Evolutionary conservation across 2,797 vertebrate genomes (phyloP), one percentile per base, ranked within the genome.

Genomic region (Thunnus albacares): DNA sequence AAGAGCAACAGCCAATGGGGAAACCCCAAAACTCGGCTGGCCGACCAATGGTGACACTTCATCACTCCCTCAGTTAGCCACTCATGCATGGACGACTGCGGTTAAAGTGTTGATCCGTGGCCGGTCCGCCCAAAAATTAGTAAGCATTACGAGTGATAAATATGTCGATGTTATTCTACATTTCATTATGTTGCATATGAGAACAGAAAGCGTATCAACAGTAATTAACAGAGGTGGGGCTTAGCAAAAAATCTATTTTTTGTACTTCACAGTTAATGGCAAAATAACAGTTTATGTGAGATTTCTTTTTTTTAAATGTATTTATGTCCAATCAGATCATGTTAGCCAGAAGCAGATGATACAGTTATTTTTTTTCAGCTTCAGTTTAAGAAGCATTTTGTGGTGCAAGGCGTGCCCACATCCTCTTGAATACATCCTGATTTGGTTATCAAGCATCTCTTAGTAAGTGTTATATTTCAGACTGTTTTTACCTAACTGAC

Each of bases 401-500:
- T 17, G 59, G 30, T 62, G 1, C n/a, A 65, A 51, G 58, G 13
- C 9, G 3, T 18, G 22, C 47, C 68, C 60, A 66, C 80, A 82
- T 75, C 79, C 71, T 74, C 56, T 64, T 20, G 5, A 79, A 56
- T 9, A 58, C 6, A 33, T 33, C 30, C 30, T 33, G 1, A 82
- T 51, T 72, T 55, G 53, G 53, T 41, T 62, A 75, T 28, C 30
- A 43, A 71, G 13, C 38, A 43, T 28, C 49, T 70, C 57, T 22
- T 43, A 49, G 20, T 18, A 59, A 53, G 56, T 75, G 49, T 51
- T 12, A 24, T 0, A 75, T 61, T 75, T 76, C 24, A 24, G 24
- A 24, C 24, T 24, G 24, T 24, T 24, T 24, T 24, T 24, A 24
- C 24, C 24, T 24, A 24, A 24, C 24, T 24, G 24, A 7, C 56